These are phyloP conservation scores for Hirundichthys speculiger DNA, from an alignment of 2,113 vertebrate genomes.

Conservation along the genomic window DNA sequence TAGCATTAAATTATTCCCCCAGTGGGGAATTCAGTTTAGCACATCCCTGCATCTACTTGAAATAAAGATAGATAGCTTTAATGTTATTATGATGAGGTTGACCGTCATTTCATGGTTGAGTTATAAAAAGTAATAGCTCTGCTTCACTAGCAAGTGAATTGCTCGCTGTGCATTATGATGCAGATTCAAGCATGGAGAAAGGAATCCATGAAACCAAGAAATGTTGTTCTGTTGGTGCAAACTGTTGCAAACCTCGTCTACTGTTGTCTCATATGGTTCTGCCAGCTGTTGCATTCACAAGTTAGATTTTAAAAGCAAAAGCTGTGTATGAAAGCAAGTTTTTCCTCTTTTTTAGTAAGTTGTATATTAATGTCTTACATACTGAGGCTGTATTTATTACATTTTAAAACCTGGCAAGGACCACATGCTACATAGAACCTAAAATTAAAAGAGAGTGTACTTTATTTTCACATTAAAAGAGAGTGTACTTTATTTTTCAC, in stretches of 20 bases:
- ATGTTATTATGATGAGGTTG: slow-evolving; percentile 63
- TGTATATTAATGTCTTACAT: too few species aligned
- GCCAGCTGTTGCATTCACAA: slow-evolving; percentile 7
- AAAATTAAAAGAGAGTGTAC: too few species aligned
- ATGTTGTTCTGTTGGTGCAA: not conserved
- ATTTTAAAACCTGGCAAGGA: too few species aligned
- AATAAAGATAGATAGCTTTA: slow-evolving; percentile 52
- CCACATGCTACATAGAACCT: too few species aligned
- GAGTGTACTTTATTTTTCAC: too few species aligned
- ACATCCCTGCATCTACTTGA: slow-evolving; percentile 53
- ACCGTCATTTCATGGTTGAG: slow-evolving; percentile 64
- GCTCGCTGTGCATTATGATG: slow-evolving; percentile 36
- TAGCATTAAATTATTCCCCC: slow-evolving; percentile 62
- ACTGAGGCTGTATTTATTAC: too few species aligned
- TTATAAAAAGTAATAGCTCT: slow-evolving; percentile 58
- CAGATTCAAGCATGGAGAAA: slow-evolving; percentile 12
- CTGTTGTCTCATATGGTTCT: slow-evolving; percentile 14
- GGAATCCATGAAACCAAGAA: not conserved
- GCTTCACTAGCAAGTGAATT: slow-evolving; percentile 38
- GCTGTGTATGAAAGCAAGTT: not conserved
- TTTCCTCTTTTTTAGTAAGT: not conserved
- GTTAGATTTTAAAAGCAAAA: not conserved
- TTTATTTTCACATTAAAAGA: too few species aligned
- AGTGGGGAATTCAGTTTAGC: slow-evolving; percentile 52
- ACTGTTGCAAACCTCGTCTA: not conserved